Evolutionary conservation across 2,888 invertebrate species (phyloP), one percentile per base, ranked within the genome.

Genomic region (Isotomurus palustris): DNA sequence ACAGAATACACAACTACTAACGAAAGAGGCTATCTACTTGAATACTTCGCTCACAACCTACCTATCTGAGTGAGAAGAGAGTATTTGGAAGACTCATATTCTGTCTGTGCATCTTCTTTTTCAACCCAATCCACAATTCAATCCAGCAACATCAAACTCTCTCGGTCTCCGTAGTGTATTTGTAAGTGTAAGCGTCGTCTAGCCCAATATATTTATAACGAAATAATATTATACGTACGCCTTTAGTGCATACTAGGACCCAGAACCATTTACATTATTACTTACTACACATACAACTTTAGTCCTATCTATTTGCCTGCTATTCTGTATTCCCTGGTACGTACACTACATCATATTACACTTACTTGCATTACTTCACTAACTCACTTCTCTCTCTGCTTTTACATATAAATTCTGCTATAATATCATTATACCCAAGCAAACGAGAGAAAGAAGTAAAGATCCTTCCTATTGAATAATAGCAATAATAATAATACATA

Each of bases 341-440:
- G 21, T 43, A 43, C 24, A 21, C 12, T 22, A 22, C 43, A 43
- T 43, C 24, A 43, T 24, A 43, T 43, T 43, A 43, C 43, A 43
- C 32, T 43, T 19, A 43, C 43, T 43, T 43, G 24, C 43, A 14
- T 43, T 43, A 24, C 43, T 24, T 43, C n/a, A n/a, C n/a, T 8
- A 40, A 4, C 19, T 21, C 24, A 35, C 21, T 29, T 21, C 10
- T 21, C n/a, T n/a, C 28, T 19, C 29, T 32, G 19, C 17, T 29
- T 49, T 49, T 49, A 49, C 48, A 49, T 49, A 49, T 49, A 49
- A 49, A 49, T 49, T 49, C 48, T 24, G 19, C 43, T 24, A 38
- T 38, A 38, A 38, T n/a, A 38, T n/a, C 38, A 38, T n/a, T n/a
- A n/a, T n/a, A n/a, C n/a, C n/a, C n/a, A n/a, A n/a, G n/a, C n/a